A percentile compares a stretch with the other conserved stretches of the same genome.
Conservation (phyloP, 2,797 vertebrate species). For the Acrossocheilus fasciatus region DNA sequence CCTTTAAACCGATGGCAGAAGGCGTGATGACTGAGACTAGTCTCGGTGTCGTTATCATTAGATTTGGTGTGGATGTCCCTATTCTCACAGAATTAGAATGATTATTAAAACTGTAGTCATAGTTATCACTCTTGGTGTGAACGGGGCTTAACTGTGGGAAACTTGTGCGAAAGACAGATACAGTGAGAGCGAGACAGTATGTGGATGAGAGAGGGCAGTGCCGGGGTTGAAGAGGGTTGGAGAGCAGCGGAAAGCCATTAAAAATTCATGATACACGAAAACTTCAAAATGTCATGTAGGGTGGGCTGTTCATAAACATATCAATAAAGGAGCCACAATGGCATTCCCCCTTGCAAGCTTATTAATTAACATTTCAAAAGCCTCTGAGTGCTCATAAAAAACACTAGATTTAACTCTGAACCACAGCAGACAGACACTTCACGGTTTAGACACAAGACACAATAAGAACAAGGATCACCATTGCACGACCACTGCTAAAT, state of each 20-base stretch:
- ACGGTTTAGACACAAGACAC: not conserved
- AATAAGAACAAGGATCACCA: not conserved
- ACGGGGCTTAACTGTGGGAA: not conserved
- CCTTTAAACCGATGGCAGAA: not conserved
- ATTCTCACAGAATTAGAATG: not conserved
- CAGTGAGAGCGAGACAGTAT: not conserved
- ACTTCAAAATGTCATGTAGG: conserved; percentile 46
- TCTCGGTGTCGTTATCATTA: not conserved
- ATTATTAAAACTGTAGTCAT: not conserved
- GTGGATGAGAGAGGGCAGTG: not conserved
- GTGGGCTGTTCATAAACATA: conserved; percentile 39
- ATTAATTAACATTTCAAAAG: conserved; percentile 58
- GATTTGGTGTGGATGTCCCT: not conserved
- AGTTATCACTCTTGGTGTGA: not conserved
- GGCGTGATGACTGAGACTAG: not conserved
- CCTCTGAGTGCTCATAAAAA: conserved; percentile 26
- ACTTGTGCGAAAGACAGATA: not conserved
- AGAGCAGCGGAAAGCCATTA: not conserved
- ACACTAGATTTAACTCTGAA: conserved; percentile 2
- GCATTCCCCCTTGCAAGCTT: not conserved
- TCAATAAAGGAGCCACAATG: conserved; percentile 37
- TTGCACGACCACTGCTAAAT: not conserved
- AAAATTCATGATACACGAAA: conserved; percentile 18
- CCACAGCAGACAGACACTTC: not conserved
- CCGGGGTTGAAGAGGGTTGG: not conserved